These are phyloP conservation scores for Carassius auratus DNA, from an alignment of 2,113 vertebrate genomes.

Conservation along the genomic window DNA sequence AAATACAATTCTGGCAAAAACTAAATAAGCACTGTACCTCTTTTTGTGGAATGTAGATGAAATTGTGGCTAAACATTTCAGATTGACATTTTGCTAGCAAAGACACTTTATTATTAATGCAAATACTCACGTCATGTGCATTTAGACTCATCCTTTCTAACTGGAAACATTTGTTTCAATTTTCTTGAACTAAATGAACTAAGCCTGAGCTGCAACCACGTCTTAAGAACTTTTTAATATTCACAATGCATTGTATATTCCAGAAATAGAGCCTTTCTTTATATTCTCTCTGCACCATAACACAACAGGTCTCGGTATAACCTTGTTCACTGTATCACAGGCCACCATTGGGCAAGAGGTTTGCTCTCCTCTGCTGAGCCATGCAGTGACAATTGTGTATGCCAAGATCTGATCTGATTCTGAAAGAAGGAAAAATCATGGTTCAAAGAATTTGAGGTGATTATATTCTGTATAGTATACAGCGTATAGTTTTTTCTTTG, in stretches of 20 bases:
- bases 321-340: conserved; percentile 29
- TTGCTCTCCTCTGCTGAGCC: background rate
- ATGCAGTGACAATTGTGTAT: background rate
- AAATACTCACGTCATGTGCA: background rate
- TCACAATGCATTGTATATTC: background rate
- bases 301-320: conserved; percentile 3
- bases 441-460: background rate
- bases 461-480: background rate
- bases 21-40: background rate
- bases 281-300: too few species aligned
- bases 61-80: background rate
- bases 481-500: background rate
- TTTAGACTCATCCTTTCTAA: background rate
- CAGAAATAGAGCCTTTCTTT: background rate
- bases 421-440: background rate
- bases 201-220: background rate
- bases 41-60: background rate
- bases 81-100: background rate
- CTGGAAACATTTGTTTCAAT: conserved; percentile 5
- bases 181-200: conserved; percentile 1
- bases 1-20: background rate
- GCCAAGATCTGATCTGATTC: background rate
- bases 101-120: background rate
- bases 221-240: conserved; percentile 10
- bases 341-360: background rate